A percentile compares a stretch with the other conserved stretches of the same genome.
phyloP scores from a whole-genome alignment of 1,140 invertebrate genomes.

The Phortica variegata region DNA sequence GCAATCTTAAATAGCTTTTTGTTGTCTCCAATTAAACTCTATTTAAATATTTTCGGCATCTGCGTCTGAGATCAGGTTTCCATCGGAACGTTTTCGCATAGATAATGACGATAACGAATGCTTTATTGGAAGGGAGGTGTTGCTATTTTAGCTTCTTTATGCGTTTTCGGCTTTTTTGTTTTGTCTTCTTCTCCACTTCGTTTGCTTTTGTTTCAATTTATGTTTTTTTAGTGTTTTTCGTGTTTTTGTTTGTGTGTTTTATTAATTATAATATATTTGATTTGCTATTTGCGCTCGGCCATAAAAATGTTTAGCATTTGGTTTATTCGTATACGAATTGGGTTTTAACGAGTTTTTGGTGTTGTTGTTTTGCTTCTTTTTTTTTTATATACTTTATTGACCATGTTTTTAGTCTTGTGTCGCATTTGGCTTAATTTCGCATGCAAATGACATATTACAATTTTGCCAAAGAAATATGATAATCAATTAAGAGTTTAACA shows the following conservation, averaged over 20 bases:
- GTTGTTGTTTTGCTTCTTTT: no score
- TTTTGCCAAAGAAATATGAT: no score
- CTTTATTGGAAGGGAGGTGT: constrained; percentile 51
- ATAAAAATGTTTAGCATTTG: constrained; percentile 35
- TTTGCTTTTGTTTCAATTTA: constrained; percentile 22
- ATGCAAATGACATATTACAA: not conserved
- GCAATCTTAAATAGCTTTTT: constrained; percentile 49
- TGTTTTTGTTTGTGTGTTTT: constrained; percentile 11
- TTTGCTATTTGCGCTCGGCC: constrained; percentile 39
- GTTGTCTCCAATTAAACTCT: no score
- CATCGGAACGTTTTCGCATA: not conserved
- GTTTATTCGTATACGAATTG: no score
- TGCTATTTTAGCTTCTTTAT: constrained; percentile 36
- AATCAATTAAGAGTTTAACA: no score
- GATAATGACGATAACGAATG: constrained; percentile 50
- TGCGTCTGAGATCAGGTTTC: constrained; percentile 40
- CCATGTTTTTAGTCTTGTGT: no score
- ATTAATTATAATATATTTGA: constrained; percentile 46
- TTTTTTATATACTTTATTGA: no score
- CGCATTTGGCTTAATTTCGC: not conserved
- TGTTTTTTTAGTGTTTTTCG: constrained; percentile 21
- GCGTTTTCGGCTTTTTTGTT: constrained; percentile 3
- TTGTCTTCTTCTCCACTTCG: constrained; percentile 3
- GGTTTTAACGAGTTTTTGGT: no score
- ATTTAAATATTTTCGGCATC: no score